Evolutionary conservation across 92 coral and sea anemone species (phyloP), one percentile per base, ranked within the genome.

Genomic region (Phenganax stokvisi): DNA sequence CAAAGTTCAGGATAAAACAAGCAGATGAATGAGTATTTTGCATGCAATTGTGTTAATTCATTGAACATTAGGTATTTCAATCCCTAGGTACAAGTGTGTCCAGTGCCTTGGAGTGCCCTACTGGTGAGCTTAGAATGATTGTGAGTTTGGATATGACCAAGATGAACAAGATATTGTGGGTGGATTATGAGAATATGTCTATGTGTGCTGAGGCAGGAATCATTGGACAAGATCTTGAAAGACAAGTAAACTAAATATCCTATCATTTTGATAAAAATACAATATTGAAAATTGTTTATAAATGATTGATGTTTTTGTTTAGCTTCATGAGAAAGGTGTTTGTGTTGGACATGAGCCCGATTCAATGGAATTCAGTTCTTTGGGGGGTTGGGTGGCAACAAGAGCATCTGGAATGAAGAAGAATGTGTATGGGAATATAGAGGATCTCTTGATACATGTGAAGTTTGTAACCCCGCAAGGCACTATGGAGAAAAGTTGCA

Each of bases 351-450:
- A 94, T 70, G 98, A 94, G 73, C 98, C 98, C 7, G 98, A 94
- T 79, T 94, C 98, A 6, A 25, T 94, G 81, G 98, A 94, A 87
- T 94, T 94, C 77, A 92, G 98, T 62, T 92, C 98, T 51, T 89
- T 94, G n/a, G 98, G 98, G 58, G 98, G 98, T 28, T 94, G 98
- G 98, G 98, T 94, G 15, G 98, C 98, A 7, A 94, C 98, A 13
- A 91, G 98, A 37, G 97, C 98, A 12, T 94, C 98, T 13, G 98
- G 98, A 12, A 94, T 94, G 98, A 94, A 94, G 87, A 94, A 94
- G 90, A 94, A 94, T 72, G 81, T 92, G 87, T 94, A 94, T 72
- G 98, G 98, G 52, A 94, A 94, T 89, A 94, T 94, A 13, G 98
- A 94, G 80, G 98, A 94, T 81, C 75, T 94, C 55, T 80, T 94